Percentiles rank a stretch among this genome's conserved stretches.
These are phyloP conservation scores for Ranitomeya imitator DNA, from an alignment of 2,113 vertebrate genomes.

Conservation along the genomic window DNA sequence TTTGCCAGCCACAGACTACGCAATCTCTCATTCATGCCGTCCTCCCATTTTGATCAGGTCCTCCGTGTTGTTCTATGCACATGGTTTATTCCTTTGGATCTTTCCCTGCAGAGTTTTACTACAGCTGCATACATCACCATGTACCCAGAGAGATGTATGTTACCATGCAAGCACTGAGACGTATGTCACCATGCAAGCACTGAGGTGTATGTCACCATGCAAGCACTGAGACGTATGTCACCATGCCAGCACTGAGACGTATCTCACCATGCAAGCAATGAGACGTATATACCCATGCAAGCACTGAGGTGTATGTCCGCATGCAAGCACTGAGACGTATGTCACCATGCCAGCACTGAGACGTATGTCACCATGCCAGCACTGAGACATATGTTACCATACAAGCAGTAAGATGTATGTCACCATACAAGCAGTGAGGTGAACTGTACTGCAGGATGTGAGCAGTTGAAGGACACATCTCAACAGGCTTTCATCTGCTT, in stretches of 20 bases:
- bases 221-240: background rate
- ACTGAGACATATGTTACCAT: background rate
- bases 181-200: no score
- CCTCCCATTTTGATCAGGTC: background rate
- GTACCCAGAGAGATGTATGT: background rate
- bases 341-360: background rate
- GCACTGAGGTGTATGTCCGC: background rate
- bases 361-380: background rate
- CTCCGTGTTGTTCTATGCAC: background rate
- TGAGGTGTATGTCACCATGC: background rate
- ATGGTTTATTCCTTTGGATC: background rate
- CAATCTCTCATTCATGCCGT: background rate
- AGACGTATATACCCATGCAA: background rate
- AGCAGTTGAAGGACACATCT: background rate
- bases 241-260: background rate
- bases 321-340: background rate
- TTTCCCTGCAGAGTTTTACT: background rate
- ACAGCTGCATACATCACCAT: background rate
- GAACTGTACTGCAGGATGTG: background rate
- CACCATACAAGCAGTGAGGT: background rate
- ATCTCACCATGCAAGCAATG: background rate
- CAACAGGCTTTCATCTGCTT: background rate
- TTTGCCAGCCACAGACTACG: conserved; percentile 12
- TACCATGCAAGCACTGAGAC: background rate
- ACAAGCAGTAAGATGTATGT: background rate